Conservation (phyloP, 2,113 vertebrate species). For the Megaleporinus macrocephalus region DNA sequence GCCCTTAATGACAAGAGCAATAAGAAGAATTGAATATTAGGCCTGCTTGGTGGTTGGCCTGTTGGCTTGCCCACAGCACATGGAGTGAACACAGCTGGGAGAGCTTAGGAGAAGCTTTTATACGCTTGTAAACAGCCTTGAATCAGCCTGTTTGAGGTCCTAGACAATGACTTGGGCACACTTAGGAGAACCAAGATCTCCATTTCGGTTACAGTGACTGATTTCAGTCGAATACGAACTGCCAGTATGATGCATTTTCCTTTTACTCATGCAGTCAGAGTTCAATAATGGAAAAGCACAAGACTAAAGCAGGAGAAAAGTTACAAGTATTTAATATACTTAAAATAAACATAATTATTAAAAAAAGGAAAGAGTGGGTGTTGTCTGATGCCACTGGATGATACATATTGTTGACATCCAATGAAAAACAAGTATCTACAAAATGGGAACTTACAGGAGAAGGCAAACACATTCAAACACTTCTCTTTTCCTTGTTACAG, state of each 20-base stretch:
- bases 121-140: constrained; percentile 2
- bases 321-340: no score
- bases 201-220: background rate
- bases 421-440: no score
- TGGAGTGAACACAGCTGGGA: background rate
- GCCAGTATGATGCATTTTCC: background rate
- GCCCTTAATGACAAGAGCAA: background rate
- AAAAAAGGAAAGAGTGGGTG: no score
- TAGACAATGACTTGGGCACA: no score
- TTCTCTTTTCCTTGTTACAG: background rate
- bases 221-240: background rate
- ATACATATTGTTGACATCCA: no score
- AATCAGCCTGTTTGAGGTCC: no score
- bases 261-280: background rate
- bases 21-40: background rate
- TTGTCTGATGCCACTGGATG: no score
- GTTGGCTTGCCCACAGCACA: background rate
- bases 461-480: background rate
- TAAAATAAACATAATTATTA: no score
- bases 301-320: constrained; percentile 23
- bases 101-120: constrained; percentile 5
- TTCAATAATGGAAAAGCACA: constrained; percentile 24
- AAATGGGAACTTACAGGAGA: no score
- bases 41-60: background rate
- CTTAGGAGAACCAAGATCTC: background rate